These are phyloP conservation scores for Mycetomoellerius zeteki DNA, from an alignment of 1,140 invertebrate species.

Conservation along the genomic window DNA sequence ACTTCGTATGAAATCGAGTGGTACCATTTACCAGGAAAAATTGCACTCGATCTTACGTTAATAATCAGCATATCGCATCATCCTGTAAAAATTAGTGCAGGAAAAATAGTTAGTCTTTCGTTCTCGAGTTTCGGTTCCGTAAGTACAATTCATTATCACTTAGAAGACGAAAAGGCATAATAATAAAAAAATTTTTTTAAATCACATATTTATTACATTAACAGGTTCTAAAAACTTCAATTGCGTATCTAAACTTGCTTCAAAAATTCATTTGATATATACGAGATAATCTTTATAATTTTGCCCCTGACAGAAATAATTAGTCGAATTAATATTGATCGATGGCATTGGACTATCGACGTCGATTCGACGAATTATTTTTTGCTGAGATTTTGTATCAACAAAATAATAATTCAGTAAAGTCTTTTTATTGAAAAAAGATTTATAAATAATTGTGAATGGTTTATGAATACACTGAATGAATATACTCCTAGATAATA, in stretches of 20 bases:
- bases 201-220: background rate
- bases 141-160: conserved; percentile 13
- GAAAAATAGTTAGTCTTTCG: conserved; percentile 53
- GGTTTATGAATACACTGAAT: too few species aligned
- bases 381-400: background rate
- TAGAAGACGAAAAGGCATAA: background rate
- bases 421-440: background rate
- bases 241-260: conserved; percentile 53
- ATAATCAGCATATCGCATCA: conserved; percentile 35
- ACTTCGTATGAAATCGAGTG: conserved; percentile 15
- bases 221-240: conserved; percentile 27
- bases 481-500: background rate
- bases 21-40: conserved; percentile 29
- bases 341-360: too few species aligned
- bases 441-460: background rate
- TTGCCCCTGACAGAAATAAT: too few species aligned
- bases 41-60: background rate
- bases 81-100: conserved; percentile 42
- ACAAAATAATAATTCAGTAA: background rate
- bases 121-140: conserved; percentile 32
- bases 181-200: background rate
- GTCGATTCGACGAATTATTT: too few species aligned
- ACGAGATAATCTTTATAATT: background rate
- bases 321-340: too few species aligned
- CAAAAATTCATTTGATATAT: conserved; percentile 17